Conservation (phyloP, 2,888 invertebrate species). For the Ommatoiulus sabulosus region DNA sequence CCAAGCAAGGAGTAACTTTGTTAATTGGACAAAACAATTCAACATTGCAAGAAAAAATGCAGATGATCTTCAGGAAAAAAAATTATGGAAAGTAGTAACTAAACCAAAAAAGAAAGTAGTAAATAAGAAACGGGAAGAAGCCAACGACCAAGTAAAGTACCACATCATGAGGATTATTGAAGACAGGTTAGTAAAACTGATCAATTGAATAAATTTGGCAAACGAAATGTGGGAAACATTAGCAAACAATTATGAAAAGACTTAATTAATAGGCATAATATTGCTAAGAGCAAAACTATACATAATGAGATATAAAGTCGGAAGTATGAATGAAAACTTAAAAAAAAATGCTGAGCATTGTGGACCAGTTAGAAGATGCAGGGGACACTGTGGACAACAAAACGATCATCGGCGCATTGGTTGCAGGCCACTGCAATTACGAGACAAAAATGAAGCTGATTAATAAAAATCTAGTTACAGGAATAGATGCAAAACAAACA, state of each 20-base stretch:
- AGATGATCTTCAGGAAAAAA: not conserved
- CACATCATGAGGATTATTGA: not conserved
- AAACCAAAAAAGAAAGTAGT: not conserved
- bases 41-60: not conserved
- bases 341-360: not conserved
- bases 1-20: too few species aligned
- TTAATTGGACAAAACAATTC: not conserved
- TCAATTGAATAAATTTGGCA: not conserved
- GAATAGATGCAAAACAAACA: not conserved
- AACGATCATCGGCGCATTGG: not conserved
- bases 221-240: not conserved
- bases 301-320: not conserved
- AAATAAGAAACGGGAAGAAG: not conserved
- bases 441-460: not conserved
- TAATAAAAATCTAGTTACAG: not conserved
- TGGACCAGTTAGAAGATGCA: constrained; percentile 5
- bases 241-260: not conserved
- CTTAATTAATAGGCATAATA: not conserved
- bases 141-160: not conserved
- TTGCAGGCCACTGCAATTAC: not conserved
- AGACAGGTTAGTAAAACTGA: constrained; percentile 10
- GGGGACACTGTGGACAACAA: constrained; percentile 5
- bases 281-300: not conserved
- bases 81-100: not conserved
- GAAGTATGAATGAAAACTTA: not conserved